Base-by-base conservation (phyloP, 2,888 invertebrate genomes). In the Noctua janthina region DNA sequence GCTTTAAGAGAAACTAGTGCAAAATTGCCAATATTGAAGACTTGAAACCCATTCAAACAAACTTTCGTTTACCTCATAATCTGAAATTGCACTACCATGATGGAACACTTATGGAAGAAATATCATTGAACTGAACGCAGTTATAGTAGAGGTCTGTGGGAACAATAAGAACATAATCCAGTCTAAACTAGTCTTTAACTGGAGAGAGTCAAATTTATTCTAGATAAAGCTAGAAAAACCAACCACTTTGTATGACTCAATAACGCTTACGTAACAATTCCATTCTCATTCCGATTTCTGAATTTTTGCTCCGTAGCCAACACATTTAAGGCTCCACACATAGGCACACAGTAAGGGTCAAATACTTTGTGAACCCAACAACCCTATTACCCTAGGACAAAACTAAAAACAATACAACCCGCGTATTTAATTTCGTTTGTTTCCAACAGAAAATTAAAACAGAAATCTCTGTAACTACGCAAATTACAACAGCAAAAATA, bases 401-500 rank as follows among this genome's bases (percentile, higher is more conserved):
- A 68, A 82, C 75, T 56, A 67, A 80, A 75, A 68, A 83, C 72
- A 70, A 82, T 49, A 74, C 62, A 51, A 56, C 15, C 20, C 11
- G 7, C 56, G 17, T 68, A 72, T 80, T 66, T 76, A 84, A 81
- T 76, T 76, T 68, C 17, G 39, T 72, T 79, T 83, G 68, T 64
- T 80, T 17, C 39, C 39, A 74, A 68, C 56, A 68, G 43, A 56
- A 87, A 87, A 81, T 87, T 87, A 81, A 74, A 75, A 62, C 23
- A 46, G 67, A 69, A 78, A 74, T 76, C 54, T 80, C 62, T 67
- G 62, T 73, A 59, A 62, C 49, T 78, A 78, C 62, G 66, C 29
- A 76, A 76, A 76, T 88, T 78, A 85, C 76, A 74, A 66, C 80
- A 73, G 73, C 17, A 68, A 35, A 10, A 59, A 78, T 84, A 84